Conservation (phyloP, 1,140 invertebrate species). For the Potamilus streckersoni region DNA sequence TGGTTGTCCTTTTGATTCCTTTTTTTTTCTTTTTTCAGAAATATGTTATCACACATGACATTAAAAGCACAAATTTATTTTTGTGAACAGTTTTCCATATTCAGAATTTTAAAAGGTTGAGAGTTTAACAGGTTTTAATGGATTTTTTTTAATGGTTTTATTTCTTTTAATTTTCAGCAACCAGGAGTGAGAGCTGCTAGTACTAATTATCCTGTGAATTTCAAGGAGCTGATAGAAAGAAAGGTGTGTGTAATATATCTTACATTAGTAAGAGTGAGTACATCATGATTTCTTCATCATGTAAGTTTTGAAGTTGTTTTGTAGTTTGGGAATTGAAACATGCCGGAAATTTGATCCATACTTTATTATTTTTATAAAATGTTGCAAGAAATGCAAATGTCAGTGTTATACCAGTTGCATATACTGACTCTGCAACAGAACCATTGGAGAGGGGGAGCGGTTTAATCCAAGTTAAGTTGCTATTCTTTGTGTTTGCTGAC, state of each 20-base stretch:
- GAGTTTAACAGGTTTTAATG: not conserved
- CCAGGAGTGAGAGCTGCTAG: slow-evolving; percentile 30
- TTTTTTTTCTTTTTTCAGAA: not conserved
- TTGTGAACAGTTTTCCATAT: not conserved
- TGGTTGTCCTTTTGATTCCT: not conserved
- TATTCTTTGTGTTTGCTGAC: no score
- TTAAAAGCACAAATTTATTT: not conserved
- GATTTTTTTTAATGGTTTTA: not conserved
- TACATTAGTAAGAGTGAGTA: not conserved
- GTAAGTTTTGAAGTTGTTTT: no score
- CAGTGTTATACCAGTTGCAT: no score
- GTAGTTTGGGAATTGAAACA: no score
- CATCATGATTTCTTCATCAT: not conserved
- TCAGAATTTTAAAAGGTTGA: not conserved
- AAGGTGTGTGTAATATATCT: slow-evolving; percentile 70
- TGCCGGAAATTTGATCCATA: no score
- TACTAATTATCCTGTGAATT: slow-evolving; percentile 78
- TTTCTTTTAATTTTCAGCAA: slow-evolving; percentile 32
- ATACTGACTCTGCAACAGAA: no score
- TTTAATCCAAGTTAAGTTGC: no score
- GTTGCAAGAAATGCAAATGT: no score
- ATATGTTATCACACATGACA: not conserved
- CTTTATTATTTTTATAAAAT: no score
- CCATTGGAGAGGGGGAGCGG: no score
- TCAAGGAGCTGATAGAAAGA: slow-evolving; percentile 90